Evolutionary conservation across 1,140 invertebrate species (phyloP), one percentile per base, ranked within the genome.

Genomic region (Dendroctonus ponderosae): DNA sequence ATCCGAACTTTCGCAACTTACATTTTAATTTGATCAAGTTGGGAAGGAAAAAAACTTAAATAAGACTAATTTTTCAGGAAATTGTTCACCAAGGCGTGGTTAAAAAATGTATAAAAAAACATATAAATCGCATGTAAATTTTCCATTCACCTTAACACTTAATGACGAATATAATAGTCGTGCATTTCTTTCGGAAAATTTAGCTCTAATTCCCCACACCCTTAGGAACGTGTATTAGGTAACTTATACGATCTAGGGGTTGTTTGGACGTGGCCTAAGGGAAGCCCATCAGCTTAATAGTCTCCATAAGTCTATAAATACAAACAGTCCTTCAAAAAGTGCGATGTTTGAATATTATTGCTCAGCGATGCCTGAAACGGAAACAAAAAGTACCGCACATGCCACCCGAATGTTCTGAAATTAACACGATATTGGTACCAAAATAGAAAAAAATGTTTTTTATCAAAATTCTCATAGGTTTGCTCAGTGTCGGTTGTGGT

Each of bases 311-410:
- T 59, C 66, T 46, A 67, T 67, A 62, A 58, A 61, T 61, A 67
- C 67, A 68, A 67, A 60, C 54, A 62, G 66, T 66, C 66, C 66
- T 68, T 68, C 66, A 64, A 58, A 56, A 70, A 59, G 57, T 64
- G 67, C 66, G 68, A 61, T 58, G 60, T 68, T 62, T 62, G 56
- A 68, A 58, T 67, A 61, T 41, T 26, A 56, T 67, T 66, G 68
- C 67, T 68, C 70, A 68, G 50, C 67, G 68, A 70, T 67, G 72
- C 72, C 51, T 73, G 63, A 68, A 65, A 42, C 64, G 69, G 71
- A 72, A 71, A 62, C 66, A 63, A 67, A 73, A 46, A 54, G 61
- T 49, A 61, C 46, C 43, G 57, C 64, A 57, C 62, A 65, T 65
- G 40, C 12, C 61, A 48, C 54, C 51, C 40, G 9, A 12, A 54